phyloP scores from a whole-genome alignment of 2,888 invertebrate genomes.

The Drosophila fulvimacula region DNA sequence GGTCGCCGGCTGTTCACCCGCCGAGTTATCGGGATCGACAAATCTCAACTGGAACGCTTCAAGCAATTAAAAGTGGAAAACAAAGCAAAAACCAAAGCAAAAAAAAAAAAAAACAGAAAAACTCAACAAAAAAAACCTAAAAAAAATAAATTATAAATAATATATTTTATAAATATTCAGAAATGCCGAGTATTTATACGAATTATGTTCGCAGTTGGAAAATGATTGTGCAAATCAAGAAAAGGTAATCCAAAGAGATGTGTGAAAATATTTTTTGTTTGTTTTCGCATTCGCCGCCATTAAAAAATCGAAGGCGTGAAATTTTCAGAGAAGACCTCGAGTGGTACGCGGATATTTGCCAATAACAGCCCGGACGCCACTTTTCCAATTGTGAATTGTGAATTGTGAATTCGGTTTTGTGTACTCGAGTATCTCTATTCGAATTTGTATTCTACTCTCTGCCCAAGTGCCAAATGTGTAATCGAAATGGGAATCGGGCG shows the following conservation, averaged over 20 bases:
- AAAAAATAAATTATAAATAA: constrained; percentile 20
- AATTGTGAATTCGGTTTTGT: constrained; percentile 27
- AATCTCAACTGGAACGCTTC: constrained; percentile 34
- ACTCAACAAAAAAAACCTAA: no score
- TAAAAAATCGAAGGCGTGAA: constrained; percentile 65
- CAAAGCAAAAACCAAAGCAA: constrained; percentile 1
- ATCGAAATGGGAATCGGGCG: constrained; percentile 19
- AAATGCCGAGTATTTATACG: constrained; percentile 33
- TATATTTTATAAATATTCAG: constrained; percentile 35
- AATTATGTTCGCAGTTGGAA: constrained; percentile 25
- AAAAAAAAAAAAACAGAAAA: constrained; percentile 10
- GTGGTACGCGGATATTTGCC: constrained; percentile 53
- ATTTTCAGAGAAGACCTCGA: constrained; percentile 38
- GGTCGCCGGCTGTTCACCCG: constrained; percentile 70
- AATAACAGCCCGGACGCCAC: constrained; percentile 60
- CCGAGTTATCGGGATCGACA: constrained; percentile 67
- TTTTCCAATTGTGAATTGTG: constrained; percentile 40
- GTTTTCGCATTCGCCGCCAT: constrained; percentile 55
- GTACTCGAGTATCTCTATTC: constrained; percentile 27
- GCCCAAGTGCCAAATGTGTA: constrained; percentile 37
- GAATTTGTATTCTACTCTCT: constrained; percentile 15
- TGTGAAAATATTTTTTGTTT: constrained; percentile 57
- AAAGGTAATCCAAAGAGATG: constrained; percentile 44
- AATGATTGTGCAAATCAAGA: constrained; percentile 40
- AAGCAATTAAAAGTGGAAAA: constrained; percentile 22